phyloP scores from a whole-genome alignment of 2,113 vertebrate genomes.

The Daphoenositta chrysoptera region DNA sequence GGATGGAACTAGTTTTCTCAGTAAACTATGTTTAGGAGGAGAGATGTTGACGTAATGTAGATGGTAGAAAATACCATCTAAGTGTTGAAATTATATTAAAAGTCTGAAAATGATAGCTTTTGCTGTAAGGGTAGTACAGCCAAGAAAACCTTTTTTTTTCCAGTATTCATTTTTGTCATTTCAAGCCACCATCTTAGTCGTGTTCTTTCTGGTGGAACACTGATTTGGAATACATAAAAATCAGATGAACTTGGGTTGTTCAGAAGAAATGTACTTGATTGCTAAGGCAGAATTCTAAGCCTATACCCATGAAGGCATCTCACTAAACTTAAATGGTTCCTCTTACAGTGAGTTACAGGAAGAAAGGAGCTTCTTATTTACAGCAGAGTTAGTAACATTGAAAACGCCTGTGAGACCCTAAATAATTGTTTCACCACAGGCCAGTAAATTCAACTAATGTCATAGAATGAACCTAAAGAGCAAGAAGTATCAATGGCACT shows the following conservation, averaged over 20 bases:
- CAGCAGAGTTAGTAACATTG: background rate
- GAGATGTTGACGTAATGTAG: background rate
- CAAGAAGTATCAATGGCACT: background rate
- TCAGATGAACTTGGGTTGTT: background rate
- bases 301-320: background rate
- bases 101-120: background rate
- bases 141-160: background rate
- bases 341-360: background rate
- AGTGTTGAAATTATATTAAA: background rate
- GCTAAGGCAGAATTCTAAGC: background rate
- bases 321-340: background rate
- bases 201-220: background rate
- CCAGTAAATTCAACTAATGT: background rate
- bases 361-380: background rate
- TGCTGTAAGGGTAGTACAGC: background rate
- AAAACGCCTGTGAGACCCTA: background rate
- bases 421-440: background rate
- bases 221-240: background rate
- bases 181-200: background rate
- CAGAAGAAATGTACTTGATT: background rate
- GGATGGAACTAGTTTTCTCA: background rate
- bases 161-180: background rate
- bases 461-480: background rate
- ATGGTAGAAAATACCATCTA: background rate
- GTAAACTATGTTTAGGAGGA: background rate